Base-by-base conservation (phyloP, 1,140 invertebrate genomes). In the Drosophila paulistorum region DNA sequence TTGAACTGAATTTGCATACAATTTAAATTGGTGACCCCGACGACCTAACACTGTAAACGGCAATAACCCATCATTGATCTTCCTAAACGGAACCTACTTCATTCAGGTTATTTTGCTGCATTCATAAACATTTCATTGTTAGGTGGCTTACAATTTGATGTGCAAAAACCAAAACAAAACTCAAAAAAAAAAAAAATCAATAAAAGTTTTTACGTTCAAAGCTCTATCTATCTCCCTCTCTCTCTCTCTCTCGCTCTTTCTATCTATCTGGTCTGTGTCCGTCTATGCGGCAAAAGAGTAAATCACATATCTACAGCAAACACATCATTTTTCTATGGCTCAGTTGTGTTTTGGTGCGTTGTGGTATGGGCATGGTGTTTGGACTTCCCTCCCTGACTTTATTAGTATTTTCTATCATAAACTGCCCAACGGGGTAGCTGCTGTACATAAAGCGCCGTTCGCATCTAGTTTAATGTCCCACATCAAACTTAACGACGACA, bases 401-500 rank as follows among this genome's bases (percentile, higher is more conserved):
- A 68, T 67, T 77, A 68, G 64, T 62, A 65, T 70, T 63, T 74
- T 48, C 48, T 72, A 67, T 63, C 66, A 87, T 83, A 87, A 86
- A 86, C 65, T 76, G 76, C 80, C 45, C 84, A 71, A 84, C 74
- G 79, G 79, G 83, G 72, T 68, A 55, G 74, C 74, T 26, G 42
- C 30, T 33, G 20, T 35, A 30, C 41, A 17, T 37, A 63, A 72
- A 37, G 39, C 63, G 58, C 72, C 68, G 68, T 69, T 65, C 63
- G 55, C 60, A 54, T 65, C 73, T 75, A 82, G 79, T 68, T 87
- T 89, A 89, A 86, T 87, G 83, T 80, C 72, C 35, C 83, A 89
- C 84, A 87, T 87, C 84, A 87, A 87, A 87, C 73, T 87, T 89
- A 89, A 87, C 83, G 80, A 83, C 73, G 77, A 87, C 83, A 87